Base-by-base conservation (phyloP, 2,113 vertebrate genomes). In the Psittacus erithacus region DNA sequence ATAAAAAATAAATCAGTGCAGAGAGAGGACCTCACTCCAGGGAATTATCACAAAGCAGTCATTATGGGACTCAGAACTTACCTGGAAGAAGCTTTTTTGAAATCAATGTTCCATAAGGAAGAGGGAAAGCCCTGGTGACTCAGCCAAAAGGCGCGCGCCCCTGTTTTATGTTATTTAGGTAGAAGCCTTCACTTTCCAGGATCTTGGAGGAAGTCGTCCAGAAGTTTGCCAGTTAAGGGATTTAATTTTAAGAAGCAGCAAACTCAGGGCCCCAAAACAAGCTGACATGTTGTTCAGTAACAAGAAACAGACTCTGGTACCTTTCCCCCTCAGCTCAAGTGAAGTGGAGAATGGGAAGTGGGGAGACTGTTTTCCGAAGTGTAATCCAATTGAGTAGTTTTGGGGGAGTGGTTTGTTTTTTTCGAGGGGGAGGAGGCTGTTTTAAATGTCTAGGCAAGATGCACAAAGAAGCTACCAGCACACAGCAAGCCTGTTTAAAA, bases 121-220 rank as follows among this genome's bases (percentile, higher is more conserved):
- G 98, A 97, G 98, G 98, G 98, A 98, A 98, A 98, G 97, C 98
- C 98, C 98, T 98, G 98, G 97, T 98, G 98, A 98, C 98, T 98
- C 98, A 98, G 98, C 98, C 98, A 98, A 98, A 98, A 98, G 98
- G 94, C 87, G 97, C 98, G 97, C 98, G 96, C 98, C 98, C 98
- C 98, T 98, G 98, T 98, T 98, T 98, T 97, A 96, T 97, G 97
- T 97, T 97, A 96, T 92, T 97, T 97, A 98, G 97, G 98, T 98
- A 98, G 98, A 97, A 98, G 98, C 98, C 98, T 98, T 98, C 98
- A 98, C 98, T 97, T 98, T 98, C 98, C 98, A 98, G 98, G 98
- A 98, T 98, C 98, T 97, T 98, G 98, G 98, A 98, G 98, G 98
- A 98, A 98, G 97, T 98, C 97, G 97, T 98, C 98, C 98, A 98